Evolutionary conservation across 2,113 vertebrate species (phyloP), one percentile per base, ranked within the genome.

Genomic region (Labrus mixtus): DNA sequence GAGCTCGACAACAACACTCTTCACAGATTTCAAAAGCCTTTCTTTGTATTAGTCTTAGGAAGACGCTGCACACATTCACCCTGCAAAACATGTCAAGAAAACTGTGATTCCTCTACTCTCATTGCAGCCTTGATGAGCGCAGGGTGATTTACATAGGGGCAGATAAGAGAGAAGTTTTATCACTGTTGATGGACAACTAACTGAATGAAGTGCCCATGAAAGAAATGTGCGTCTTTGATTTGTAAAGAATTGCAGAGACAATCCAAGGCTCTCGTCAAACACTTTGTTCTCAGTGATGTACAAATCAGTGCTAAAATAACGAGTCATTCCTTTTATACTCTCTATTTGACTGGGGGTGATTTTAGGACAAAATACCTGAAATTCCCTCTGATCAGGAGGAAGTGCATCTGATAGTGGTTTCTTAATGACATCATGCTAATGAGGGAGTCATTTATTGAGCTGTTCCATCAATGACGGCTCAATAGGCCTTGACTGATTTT

Each of bases 131-230:
- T 78, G 46, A 82, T 82, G 82, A 46, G 37, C 0, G 3, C 23
- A 4, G 64, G 8, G 13, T 20, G 43, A 78, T 87, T 85, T 79
- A 41, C 69, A 87, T 33, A 64, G 55, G 15, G 13, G 17, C 39
- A 74, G 77, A 84, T 68, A 85, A 76, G 76, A 73, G 79, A 0
- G 12, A 58, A 22, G 60, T 68, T 81, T 63, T 68, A 79, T 83
- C 79, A 71, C 22, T 15, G 63, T 48, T 73, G 61, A 76, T 11
- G 20, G 68, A 63, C 63, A 67, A 56, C 59, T 11, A 17, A 67
- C 22, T 55, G 55, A 45, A 64, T 53, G 20, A 63, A 19, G 43
- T 58, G 37, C 13, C 3, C 25, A 0, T 39, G 67, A 45, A 76
- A 73, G 45, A 23, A 68, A 20, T 13, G 46, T 1, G 6, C 23